Evolutionary conservation across 2,113 vertebrate species (phyloP).

Genomic region (Calidris pygmaea): DNA sequence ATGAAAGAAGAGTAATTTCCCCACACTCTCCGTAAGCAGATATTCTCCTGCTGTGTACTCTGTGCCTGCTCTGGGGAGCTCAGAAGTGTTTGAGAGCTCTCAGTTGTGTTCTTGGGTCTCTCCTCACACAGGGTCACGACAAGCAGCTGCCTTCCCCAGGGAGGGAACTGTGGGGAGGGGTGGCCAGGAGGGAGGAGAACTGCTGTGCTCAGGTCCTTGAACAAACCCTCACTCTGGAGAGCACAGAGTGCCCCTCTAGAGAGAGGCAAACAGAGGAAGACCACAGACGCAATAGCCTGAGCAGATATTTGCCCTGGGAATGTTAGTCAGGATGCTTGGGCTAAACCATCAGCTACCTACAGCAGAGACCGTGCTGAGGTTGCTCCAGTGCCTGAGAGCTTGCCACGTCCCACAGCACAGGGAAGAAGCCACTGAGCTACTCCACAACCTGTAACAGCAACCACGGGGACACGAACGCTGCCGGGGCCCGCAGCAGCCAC

Average conservation of each 20-base stretch:
- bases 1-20: neutral
- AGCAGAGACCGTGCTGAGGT: neutral
- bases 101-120: neutral
- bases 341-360: neutral
- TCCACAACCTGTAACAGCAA: fast-evolving
- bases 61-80: neutral
- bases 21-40: slow-evolving; percentile 2
- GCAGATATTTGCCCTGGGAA: neutral
- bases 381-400: neutral
- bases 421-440: neutral
- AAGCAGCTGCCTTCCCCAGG: neutral
- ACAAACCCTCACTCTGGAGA: neutral
- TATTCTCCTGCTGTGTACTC: neutral
- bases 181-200: neutral
- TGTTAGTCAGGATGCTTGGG: neutral
- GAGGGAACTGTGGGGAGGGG: neutral
- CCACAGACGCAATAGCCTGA: fast-evolving
- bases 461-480: fast-evolving
- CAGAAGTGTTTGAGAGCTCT: neutral
- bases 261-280: neutral
- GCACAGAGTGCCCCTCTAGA: neutral
- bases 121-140: neutral
- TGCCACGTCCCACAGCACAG: neutral
- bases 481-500: fast-evolving
- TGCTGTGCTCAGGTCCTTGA: neutral